Percentiles rank a stretch among this genome's conserved stretches.
Evolutionary conservation across 2,113 vertebrate species (phyloP).

Genomic region (Atlantisia rogersi): DNA sequence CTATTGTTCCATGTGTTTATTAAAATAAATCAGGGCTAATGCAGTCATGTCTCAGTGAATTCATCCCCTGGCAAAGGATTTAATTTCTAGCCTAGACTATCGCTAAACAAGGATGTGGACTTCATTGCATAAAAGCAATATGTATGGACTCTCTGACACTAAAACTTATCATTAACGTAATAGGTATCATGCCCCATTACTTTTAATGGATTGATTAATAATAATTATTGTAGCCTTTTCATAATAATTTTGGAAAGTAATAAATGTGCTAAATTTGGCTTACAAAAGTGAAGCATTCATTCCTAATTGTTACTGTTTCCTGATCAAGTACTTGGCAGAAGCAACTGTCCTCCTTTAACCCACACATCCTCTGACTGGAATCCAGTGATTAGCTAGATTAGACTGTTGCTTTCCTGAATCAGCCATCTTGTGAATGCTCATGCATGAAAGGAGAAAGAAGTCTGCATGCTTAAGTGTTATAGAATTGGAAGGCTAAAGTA

Average conservation of each 20-base stretch:
- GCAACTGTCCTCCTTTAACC: background rate
- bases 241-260: slow-evolving; percentile 13
- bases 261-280: slow-evolving; percentile 1
- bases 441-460: background rate
- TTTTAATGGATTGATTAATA: slow-evolving; percentile 50
- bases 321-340: background rate
- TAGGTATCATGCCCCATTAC: slow-evolving; percentile 14
- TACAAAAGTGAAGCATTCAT: background rate
- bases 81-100: background rate
- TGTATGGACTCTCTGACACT: background rate
- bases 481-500: background rate
- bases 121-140: background rate
- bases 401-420: background rate
- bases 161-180: slow-evolving; percentile 19
- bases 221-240: slow-evolving; percentile 3
- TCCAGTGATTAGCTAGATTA: background rate
- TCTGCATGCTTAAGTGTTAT: background rate
- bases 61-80: background rate
- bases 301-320: background rate
- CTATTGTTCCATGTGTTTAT: slow-evolving; percentile 19
- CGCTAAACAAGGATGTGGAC: background rate
- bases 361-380: background rate
- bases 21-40: slow-evolving; percentile 52
- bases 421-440: background rate
- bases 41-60: background rate